Conservation (phyloP, 2,888 invertebrate species). For the Terebella lapidaria region DNA sequence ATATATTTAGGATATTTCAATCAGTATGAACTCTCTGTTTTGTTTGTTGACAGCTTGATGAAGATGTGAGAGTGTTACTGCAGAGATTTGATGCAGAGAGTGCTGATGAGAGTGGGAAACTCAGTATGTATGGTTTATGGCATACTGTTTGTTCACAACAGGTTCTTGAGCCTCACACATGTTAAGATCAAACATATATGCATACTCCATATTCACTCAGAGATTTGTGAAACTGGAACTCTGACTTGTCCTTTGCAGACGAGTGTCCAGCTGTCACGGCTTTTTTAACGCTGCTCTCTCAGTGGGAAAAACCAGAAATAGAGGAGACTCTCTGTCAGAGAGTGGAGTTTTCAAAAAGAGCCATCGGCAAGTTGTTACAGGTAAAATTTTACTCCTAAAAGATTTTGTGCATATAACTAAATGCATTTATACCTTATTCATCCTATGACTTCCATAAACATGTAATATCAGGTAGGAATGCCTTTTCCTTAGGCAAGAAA, state of each 20-base stretch:
- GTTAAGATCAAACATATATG: too few relatives aligned
- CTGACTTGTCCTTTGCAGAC: conserved; percentile 62
- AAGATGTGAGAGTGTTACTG: conserved; percentile 87
- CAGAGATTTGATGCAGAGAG: conserved; percentile 97
- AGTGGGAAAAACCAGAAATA: conserved; percentile 95
- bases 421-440: too few relatives aligned
- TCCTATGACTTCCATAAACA: too few relatives aligned
- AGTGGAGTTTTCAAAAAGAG: conserved; percentile 89
- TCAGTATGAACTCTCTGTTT: too few relatives aligned
- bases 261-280: conserved; percentile 89
- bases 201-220: too few relatives aligned
- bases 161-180: too few relatives aligned
- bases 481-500: too few relatives aligned
- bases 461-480: too few relatives aligned
- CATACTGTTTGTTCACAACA: too few relatives aligned
- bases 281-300: conserved; percentile 89
- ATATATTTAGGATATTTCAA: too few relatives aligned
- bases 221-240: too few relatives aligned
- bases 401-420: too few relatives aligned
- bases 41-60: conserved; percentile 65
- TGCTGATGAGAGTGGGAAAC: conserved; percentile 66
- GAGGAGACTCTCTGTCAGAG: conserved; percentile 93
- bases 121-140: conserved; percentile 76
- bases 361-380: conserved; percentile 72
- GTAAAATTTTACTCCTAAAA: neutral